Conservation (phyloP, 2,888 invertebrate genomes). For the Sminthurinus aureus region DNA sequence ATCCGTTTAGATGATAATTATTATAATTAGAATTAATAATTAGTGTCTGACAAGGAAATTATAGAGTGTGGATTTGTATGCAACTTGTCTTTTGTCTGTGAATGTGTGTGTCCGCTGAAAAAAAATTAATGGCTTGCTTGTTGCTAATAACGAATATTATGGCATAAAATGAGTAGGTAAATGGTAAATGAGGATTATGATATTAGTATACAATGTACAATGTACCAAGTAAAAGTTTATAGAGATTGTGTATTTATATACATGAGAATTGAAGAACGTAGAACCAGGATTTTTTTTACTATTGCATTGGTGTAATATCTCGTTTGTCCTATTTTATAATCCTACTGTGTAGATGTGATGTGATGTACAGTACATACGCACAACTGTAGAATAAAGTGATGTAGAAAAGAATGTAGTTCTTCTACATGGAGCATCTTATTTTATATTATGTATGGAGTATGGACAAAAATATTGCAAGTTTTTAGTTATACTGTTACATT, state of each 20-base stretch:
- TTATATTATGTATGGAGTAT: too few relatives aligned
- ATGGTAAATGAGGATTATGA: background rate
- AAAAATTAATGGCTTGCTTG: slow-evolving; percentile 28
- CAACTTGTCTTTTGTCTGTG: slow-evolving; percentile 18
- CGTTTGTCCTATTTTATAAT: background rate
- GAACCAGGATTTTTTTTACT: background rate
- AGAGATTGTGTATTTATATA: background rate
- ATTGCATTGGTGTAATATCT: background rate
- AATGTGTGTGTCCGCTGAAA: slow-evolving; percentile 18
- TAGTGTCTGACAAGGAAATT: slow-evolving; percentile 56
- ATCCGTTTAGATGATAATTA: slow-evolving; percentile 46
- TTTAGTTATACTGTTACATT: too few relatives aligned
- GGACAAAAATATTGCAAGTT: too few relatives aligned
- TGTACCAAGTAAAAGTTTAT: background rate
- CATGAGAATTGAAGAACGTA: too few relatives aligned
- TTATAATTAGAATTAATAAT: slow-evolving; percentile 57
- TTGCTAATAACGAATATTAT: background rate
- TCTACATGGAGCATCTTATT: too few relatives aligned
- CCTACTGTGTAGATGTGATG: too few relatives aligned
- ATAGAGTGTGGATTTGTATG: slow-evolving; percentile 21
- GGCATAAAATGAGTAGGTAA: too few relatives aligned
- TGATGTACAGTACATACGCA: too few relatives aligned
- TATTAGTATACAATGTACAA: background rate
- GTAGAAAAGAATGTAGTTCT: too few relatives aligned
- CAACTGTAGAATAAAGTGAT: too few relatives aligned